Evolutionary conservation across 1,140 invertebrate species (phyloP), one percentile per base, ranked within the genome.

Genomic region (Portunus trituberculatus): DNA sequence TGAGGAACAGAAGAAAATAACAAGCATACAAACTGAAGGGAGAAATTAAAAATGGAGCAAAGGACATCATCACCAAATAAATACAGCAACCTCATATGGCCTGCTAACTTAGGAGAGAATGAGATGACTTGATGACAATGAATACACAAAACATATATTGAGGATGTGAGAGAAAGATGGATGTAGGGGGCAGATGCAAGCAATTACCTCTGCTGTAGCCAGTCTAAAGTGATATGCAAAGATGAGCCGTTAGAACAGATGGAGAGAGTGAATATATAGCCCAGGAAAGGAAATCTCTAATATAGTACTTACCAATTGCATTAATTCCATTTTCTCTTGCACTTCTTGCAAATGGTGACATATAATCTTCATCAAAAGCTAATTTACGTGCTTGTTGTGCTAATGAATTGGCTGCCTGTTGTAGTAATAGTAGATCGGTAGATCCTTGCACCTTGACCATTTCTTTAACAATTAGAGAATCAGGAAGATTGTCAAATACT

Each of bases 401-500:
- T 97, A 99, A 98, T 82, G 98, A 98, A 97, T 99, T 99, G 93
- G 99, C 99, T 95, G 99, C 98, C 96, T 98, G 98, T 97, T 99
- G 99, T 95, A 99, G 97, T 96, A 98, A 97, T 84, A 97, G 97
- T 83, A 98, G 98, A 97, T 98, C 98, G 46, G 97, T 97, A 96
- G 98, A 98, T 8, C 98, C 98, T 96, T 98, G 97, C 92, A 98
- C 97, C 32, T 94, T 96, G 59, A 97, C 97, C 97, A 99, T 97
- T 97, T 99, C 98, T 25, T 98, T 98, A 92, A 99, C 97, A 96
- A 99, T 98, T 96, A 99, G 97, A 95, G 98, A 98, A 96, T 99
- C 99, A 95, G 99, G 99, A 96, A 99, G 98, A 97, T 99, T 99
- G 97, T 99, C 99, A 97, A 99, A 99, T 31, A 99, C 98, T 86